These are phyloP conservation scores for Cyanoliseus patagonus DNA, from an alignment of 2,113 vertebrate genomes.

Conservation along the genomic window DNA sequence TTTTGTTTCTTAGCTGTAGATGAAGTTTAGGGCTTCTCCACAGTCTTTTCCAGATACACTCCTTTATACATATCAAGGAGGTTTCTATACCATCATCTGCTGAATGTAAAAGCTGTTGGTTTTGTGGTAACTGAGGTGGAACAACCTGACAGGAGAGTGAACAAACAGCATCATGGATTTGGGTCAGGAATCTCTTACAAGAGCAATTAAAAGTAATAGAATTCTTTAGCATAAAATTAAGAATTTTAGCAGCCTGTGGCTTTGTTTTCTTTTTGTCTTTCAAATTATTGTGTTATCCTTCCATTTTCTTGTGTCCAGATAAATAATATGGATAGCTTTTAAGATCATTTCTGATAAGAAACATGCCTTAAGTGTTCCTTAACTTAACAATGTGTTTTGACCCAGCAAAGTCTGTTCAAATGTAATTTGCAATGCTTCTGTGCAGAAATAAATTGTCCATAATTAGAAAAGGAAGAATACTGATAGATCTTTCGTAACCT, in stretches of 20 bases:
- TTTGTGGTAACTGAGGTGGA: background rate
- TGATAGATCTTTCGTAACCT: background rate
- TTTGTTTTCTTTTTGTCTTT: background rate
- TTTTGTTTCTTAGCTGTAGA: background rate
- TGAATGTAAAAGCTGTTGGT: background rate
- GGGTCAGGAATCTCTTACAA: background rate
- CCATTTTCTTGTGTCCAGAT: background rate
- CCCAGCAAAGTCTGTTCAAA: background rate
- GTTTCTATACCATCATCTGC: background rate
- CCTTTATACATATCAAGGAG: background rate
- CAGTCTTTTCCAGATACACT: background rate
- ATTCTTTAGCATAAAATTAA: background rate
- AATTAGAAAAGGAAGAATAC: background rate
- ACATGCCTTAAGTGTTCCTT: background rate
- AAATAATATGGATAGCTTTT: background rate
- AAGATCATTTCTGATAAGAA: background rate
- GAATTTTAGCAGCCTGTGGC: rapidly evolving
- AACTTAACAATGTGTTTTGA: background rate
- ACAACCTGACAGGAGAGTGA: background rate
- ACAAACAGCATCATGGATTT: background rate
- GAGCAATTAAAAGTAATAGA: background rate
- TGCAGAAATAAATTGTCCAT: background rate
- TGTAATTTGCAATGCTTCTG: background rate
- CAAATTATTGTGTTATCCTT: background rate
- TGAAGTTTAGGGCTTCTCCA: background rate